A percentile compares a stretch with the other conserved stretches of the same genome.
These are phyloP conservation scores for Drosophila fungiperda DNA, from an alignment of 2,888 invertebrate species.

Conservation along the genomic window DNA sequence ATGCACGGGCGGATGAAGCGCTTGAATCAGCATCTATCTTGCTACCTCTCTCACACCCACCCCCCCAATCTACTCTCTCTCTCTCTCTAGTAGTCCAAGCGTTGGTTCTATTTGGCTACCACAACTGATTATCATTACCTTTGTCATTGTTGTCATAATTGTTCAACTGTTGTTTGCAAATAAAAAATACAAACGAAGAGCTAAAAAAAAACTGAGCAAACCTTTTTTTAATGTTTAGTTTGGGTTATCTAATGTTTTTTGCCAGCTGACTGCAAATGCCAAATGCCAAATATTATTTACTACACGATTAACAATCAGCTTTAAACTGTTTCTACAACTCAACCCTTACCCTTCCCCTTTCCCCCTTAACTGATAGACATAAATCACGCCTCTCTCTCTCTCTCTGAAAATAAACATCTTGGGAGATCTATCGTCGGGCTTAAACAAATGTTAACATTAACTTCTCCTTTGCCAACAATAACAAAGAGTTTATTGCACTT, in stretches of 20 bases:
- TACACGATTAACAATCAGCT: constrained; percentile 2
- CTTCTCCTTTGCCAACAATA: constrained; percentile 64
- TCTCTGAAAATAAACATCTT: constrained; percentile 62
- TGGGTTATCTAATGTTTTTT: not conserved
- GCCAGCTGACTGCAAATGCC: not conserved
- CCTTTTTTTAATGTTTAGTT: constrained; percentile 3
- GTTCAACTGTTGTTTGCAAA: constrained; percentile 51
- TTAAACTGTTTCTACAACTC: too few relatives aligned
- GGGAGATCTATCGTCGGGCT: constrained; percentile 55
- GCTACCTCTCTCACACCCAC: constrained; percentile 18
- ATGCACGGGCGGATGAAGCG: constrained; percentile 81
- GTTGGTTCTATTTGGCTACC: constrained; percentile 67
- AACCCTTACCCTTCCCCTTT: not conserved
- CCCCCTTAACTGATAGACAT: constrained; percentile 3
- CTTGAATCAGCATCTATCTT: constrained; percentile 65
- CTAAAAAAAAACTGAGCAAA: not conserved
- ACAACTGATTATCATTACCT: constrained; percentile 69
- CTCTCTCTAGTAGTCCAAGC: not conserved
- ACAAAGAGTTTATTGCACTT: constrained; percentile 80
- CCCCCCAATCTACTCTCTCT: constrained; percentile 1
- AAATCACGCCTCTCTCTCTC: constrained; percentile 21
- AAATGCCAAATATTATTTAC: constrained; percentile 6
- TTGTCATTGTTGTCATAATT: constrained; percentile 69
- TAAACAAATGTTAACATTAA: constrained; percentile 69
- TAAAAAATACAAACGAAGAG: constrained; percentile 15